Evolutionary conservation across 2,113 vertebrate genomes (phyloP).

Genomic region (Paraplagusia blochii): DNA sequence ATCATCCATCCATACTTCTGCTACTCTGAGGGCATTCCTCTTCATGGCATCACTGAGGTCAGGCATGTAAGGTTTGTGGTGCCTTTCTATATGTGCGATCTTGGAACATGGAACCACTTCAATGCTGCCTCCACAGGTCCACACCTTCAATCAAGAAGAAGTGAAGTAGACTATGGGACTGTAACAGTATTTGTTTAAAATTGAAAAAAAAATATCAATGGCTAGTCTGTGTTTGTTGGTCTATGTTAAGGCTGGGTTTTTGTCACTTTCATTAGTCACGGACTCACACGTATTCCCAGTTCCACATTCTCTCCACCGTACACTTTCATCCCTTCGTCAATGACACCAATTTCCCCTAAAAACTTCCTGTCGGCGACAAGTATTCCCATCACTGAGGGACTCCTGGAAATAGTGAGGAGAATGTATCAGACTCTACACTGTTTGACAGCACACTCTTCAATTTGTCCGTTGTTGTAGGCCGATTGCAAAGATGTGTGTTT

Average conservation of each 20-base stretch:
- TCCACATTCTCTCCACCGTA: slow-evolving; percentile 95
- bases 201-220: too few species aligned
- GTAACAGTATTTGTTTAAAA: too few species aligned
- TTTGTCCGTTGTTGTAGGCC: not conserved
- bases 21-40: slow-evolving; percentile 75
- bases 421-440: too few species aligned
- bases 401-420: slow-evolving; percentile 68
- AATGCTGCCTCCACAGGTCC: slow-evolving; percentile 80
- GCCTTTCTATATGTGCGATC: slow-evolving; percentile 76
- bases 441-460: too few species aligned
- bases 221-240: too few species aligned
- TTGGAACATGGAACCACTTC: slow-evolving; percentile 80
- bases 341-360: slow-evolving; percentile 87
- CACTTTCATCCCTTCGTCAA: slow-evolving; percentile 91
- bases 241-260: too few species aligned
- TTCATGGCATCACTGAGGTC: slow-evolving; percentile 55
- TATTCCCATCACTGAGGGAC: slow-evolving; percentile 91
- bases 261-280: not conserved
- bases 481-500: not conserved
- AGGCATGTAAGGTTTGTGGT: slow-evolving; percentile 76
- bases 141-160: slow-evolving; percentile 37
- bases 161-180: too few species aligned
- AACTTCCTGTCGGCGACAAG: slow-evolving; percentile 86
- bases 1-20: slow-evolving; percentile 81
- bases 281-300: slow-evolving; percentile 87